A percentile compares a stretch with the other conserved stretches of the same genome.
phyloP scores from a whole-genome alignment of 2,113 vertebrate genomes.

The Hippocampus barbouri region DNA sequence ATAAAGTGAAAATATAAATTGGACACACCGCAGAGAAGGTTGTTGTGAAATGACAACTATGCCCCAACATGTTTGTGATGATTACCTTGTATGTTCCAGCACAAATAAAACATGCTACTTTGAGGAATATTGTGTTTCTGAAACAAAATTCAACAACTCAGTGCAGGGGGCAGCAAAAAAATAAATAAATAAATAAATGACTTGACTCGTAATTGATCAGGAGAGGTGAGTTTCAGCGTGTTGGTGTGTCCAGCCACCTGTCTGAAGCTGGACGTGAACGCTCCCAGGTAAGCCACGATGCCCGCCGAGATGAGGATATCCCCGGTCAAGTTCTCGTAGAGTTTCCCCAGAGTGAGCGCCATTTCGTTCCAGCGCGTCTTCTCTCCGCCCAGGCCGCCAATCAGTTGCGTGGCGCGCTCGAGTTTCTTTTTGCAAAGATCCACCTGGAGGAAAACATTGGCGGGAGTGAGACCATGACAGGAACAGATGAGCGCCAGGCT shows the following conservation, averaged over 20 bases:
- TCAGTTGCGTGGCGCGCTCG: constrained; percentile 80
- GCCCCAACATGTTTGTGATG: no score
- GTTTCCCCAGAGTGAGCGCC: constrained; percentile 73
- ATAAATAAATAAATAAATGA: no score
- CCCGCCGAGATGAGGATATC: constrained; percentile 84
- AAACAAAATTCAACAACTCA: no score
- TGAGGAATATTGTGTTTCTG: no score
- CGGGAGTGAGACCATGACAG: background rate
- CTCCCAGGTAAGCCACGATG: constrained; percentile 81
- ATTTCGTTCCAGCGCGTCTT: constrained; percentile 80
- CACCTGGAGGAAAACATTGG: constrained; percentile 59
- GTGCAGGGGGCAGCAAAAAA: no score
- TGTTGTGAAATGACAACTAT: no score
- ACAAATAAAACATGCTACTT: no score
- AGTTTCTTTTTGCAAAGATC: constrained; percentile 85
- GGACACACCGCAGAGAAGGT: no score
- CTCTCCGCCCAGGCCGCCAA: constrained; percentile 86
- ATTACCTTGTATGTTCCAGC: no score
- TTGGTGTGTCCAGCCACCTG: constrained; percentile 64
- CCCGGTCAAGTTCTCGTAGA: constrained; percentile 80
- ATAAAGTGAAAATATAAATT: no score
- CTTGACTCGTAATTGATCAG: no score
- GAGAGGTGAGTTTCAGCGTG: no score
- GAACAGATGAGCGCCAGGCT: background rate
- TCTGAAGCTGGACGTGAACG: constrained; percentile 84